Evolutionary conservation across 2,797 vertebrate species (phyloP).

Genomic region (Poliocrania exsul): DNA sequence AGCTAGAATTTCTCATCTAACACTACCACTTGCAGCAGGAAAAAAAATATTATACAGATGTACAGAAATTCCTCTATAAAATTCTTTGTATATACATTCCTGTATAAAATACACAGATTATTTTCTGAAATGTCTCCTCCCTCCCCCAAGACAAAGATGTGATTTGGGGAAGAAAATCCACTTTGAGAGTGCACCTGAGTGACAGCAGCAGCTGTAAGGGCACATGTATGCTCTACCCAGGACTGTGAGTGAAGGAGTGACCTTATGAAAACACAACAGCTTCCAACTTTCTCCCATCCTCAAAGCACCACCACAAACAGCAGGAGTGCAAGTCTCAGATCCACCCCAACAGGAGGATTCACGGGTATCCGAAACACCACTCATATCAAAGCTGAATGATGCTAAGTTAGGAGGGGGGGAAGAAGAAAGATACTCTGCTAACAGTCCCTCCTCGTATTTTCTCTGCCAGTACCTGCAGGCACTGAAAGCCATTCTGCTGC

Average conservation of each 20-base stretch:
- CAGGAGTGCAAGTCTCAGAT: not conserved
- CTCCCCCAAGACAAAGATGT: not conserved
- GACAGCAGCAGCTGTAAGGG: not conserved
- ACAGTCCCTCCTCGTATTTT: not conserved
- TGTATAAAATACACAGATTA: not conserved
- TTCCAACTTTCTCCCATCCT: not conserved
- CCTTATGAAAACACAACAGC: not conserved
- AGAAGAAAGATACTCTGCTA: not conserved
- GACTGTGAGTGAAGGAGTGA: not conserved
- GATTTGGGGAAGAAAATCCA: not conserved
- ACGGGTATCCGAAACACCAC: not conserved
- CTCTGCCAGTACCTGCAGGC: not conserved
- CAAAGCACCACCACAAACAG: not conserved
- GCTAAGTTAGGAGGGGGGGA: not conserved
- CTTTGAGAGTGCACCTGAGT: not conserved
- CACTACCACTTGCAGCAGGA: not conserved
- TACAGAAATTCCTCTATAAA: not conserved
- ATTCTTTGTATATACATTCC: not conserved
- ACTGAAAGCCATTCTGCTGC: not conserved
- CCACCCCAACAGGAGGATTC: not conserved
- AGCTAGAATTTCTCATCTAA: not conserved
- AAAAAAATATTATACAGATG: not conserved
- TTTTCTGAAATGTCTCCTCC: not conserved
- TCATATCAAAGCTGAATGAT: not conserved
- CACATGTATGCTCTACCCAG: rapidly evolving